Percentiles rank a stretch among this genome's conserved stretches.
Conservation (phyloP, 2,113 vertebrate species). For the Odobenus rosmarus region DNA sequence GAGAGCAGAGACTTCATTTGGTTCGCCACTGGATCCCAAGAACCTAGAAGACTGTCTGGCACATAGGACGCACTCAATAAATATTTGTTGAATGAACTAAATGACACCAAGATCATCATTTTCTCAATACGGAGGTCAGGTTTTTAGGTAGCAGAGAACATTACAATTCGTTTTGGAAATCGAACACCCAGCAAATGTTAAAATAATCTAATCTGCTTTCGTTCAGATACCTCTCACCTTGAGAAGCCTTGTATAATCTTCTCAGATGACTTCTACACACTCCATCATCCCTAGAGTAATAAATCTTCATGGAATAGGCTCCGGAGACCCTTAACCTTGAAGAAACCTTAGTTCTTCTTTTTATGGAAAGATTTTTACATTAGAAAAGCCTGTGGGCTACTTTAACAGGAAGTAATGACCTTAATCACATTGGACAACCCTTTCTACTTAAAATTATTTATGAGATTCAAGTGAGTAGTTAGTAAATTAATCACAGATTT, state of each 20-base stretch:
- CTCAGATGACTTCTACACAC: neutral
- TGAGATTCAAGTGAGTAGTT: slow-evolving; percentile 42
- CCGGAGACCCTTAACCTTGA: neutral
- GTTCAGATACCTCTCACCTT: neutral
- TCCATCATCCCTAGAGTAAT: neutral
- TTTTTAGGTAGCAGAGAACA: neutral
- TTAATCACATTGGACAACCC: slow-evolving; percentile 52
- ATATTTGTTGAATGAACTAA: neutral
- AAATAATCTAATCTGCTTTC: neutral
- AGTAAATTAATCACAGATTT: slow-evolving; percentile 41
- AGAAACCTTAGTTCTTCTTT: slow-evolving; percentile 39
- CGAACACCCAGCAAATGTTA: neutral
- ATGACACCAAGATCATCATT: neutral
- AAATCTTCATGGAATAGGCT: neutral
- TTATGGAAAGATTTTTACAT: neutral
- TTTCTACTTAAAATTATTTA: slow-evolving; percentile 56
- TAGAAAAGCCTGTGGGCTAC: neutral
- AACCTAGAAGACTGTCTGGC: neutral
- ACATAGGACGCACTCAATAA: neutral
- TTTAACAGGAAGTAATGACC: slow-evolving; percentile 30
- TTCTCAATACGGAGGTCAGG: neutral
- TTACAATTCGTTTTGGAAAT: neutral
- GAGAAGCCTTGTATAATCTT: neutral
- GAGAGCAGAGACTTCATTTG: neutral
- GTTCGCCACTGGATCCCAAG: neutral